Evolutionary conservation across 2,888 invertebrate species (phyloP).

Genomic region (Eupithecia insigniata): DNA sequence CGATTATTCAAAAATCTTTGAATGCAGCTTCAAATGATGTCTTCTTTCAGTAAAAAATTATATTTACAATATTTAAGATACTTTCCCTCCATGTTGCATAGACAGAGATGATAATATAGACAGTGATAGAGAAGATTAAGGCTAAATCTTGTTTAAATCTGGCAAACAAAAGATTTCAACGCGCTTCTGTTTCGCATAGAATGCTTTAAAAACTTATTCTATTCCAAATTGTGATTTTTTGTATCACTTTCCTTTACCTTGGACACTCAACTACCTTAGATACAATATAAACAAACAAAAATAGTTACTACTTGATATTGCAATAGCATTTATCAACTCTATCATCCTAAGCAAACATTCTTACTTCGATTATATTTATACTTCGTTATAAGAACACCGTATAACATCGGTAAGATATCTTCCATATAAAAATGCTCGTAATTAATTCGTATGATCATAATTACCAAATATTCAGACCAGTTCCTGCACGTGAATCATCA

Average conservation of each 20-base stretch:
- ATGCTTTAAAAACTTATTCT: background rate
- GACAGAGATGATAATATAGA: background rate
- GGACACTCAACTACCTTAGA: no score
- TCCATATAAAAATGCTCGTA: background rate
- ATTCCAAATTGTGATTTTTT: background rate
- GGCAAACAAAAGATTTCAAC: constrained; percentile 30
- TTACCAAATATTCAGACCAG: constrained; percentile 27
- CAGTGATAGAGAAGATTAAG: background rate
- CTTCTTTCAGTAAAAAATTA: no score
- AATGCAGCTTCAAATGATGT: no score
- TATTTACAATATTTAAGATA: no score
- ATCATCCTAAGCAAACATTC: background rate
- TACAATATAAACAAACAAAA: no score
- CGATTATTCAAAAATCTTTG: no score
- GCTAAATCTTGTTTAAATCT: background rate
- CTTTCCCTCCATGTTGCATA: no score
- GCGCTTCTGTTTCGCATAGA: constrained; percentile 17
- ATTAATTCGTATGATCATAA: constrained; percentile 19
- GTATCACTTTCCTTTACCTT: background rate
- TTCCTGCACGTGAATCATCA: constrained; percentile 21
- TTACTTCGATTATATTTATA: background rate
- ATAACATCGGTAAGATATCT: background rate
- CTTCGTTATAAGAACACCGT: background rate
- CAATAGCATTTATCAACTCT: background rate
- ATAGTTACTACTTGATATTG: background rate